Conservation (phyloP, 2,797 vertebrate genomes). For the Simalia tracyae region DNA sequence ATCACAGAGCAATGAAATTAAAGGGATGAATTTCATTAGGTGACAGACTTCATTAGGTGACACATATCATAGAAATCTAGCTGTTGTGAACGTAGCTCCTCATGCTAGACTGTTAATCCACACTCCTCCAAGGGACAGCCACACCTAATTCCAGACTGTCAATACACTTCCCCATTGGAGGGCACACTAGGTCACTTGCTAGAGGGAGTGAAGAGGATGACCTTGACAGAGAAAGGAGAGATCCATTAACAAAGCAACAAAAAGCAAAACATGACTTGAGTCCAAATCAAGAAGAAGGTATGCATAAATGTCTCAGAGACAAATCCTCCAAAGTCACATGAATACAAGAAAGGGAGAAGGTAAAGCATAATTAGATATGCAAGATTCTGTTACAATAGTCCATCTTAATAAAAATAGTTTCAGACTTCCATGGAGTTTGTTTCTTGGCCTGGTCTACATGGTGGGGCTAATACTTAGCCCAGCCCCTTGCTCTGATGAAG, state of each 20-base stretch:
- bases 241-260: not conserved
- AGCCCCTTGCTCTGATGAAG: not conserved
- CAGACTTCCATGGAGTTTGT: not conserved
- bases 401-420: not conserved
- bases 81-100: not conserved
- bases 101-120: not conserved
- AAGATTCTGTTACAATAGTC: not conserved
- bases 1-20: constrained; percentile 14
- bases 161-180: not conserved
- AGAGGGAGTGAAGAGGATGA: not conserved
- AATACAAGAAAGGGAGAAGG: not conserved
- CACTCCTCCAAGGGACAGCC: not conserved
- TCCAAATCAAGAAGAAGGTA: not conserved
- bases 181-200: not conserved
- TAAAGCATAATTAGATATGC: not conserved
- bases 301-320: not conserved
- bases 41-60: not conserved
- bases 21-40: not conserved
- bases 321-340: not conserved
- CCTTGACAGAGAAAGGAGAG: not conserved
- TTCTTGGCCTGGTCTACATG: not conserved
- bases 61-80: not conserved
- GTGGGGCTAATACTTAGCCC: not conserved
- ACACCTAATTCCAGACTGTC: not conserved
- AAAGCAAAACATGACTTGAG: not conserved